A percentile compares a stretch with the other conserved stretches of the same genome.
These are phyloP conservation scores for Triops longicaudatus DNA, from an alignment of 1,140 invertebrate species.

Conservation along the genomic window DNA sequence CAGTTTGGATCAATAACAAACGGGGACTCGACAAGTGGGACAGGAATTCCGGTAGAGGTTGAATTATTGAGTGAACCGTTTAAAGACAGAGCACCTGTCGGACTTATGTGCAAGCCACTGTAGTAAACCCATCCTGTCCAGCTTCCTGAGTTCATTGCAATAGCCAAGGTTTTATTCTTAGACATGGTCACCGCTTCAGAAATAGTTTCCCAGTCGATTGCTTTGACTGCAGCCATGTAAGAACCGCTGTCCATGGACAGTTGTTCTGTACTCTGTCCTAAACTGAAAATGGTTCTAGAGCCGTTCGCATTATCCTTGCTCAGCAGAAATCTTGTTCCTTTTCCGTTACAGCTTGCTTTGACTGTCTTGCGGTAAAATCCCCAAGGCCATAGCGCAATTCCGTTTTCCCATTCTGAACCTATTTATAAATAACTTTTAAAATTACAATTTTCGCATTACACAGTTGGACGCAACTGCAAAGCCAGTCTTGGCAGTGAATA, in stretches of 20 bases:
- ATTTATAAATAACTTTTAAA: no score
- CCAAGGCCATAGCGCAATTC: not conserved
- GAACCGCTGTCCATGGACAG: not conserved
- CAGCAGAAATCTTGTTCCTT: not conserved
- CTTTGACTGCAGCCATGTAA: not conserved
- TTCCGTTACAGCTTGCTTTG: not conserved
- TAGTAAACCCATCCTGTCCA: not conserved
- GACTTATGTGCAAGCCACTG: not conserved
- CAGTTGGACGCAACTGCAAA: no score
- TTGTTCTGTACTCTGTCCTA: not conserved
- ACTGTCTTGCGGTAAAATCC: not conserved
- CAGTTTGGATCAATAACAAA: not conserved
- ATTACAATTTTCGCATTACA: no score
- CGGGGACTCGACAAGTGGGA: not conserved
- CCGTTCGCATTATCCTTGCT: not conserved
- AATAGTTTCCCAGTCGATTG: not conserved
- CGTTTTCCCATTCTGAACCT: no score
- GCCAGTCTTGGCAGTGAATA: no score
- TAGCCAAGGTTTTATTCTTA: not conserved
- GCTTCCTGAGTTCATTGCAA: not conserved
- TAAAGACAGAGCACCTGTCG: not conserved
- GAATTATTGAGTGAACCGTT: not conserved
- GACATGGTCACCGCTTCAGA: not conserved
- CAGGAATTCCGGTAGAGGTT: not conserved
- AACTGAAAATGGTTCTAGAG: not conserved